Evolutionary conservation across 2,113 vertebrate genomes (phyloP).

Genomic region (Brachyhypopomus occidentalis): DNA sequence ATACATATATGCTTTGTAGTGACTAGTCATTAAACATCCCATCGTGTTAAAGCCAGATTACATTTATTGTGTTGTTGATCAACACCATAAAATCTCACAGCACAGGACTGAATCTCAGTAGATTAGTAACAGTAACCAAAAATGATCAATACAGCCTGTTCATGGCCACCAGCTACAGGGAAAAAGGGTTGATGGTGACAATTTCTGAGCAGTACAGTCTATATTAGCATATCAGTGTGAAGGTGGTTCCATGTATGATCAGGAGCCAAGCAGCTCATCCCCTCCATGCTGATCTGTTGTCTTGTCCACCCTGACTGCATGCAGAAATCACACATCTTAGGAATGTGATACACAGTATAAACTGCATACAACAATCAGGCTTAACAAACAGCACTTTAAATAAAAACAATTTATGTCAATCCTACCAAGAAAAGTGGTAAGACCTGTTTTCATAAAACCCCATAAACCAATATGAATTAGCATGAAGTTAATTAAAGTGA

Average conservation of each 20-base stretch:
- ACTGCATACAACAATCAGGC: neutral
- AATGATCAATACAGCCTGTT: neutral
- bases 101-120: slow-evolving; percentile 1
- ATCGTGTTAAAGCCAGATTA: slow-evolving; percentile 1
- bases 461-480: neutral
- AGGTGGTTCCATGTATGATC: neutral
- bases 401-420: neutral
- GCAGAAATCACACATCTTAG: slow-evolving; percentile 5
- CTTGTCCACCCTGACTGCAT: neutral
- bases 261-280: no score
- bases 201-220: neutral
- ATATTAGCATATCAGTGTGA: neutral
- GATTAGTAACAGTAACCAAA: slow-evolving; percentile 1
- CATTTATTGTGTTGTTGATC: slow-evolving; percentile 45
- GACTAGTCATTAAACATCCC: neutral
- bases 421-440: neutral
- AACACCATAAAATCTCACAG: slow-evolving; percentile 28
- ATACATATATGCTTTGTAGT: neutral
- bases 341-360: slow-evolving; percentile 30
- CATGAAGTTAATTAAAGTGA: neutral
- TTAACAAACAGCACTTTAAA: slow-evolving; percentile 16
- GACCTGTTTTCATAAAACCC: neutral
- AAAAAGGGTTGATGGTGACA: neutral
- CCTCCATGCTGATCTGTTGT: neutral
- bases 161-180: neutral